Conservation (phyloP, 2,113 vertebrate species). For the Poicephalus gulielmi region DNA sequence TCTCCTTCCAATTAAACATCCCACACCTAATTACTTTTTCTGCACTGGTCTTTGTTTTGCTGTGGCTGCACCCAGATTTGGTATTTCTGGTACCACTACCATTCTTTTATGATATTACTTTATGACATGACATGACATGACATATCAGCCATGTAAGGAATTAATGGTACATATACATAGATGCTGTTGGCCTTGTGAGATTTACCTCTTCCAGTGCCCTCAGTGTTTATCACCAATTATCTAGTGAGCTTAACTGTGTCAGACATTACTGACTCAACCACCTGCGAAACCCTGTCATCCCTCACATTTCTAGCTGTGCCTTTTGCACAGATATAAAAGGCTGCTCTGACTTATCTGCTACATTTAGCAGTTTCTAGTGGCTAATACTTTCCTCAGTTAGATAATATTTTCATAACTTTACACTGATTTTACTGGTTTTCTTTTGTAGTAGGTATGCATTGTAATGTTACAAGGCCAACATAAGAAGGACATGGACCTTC, state of each 20-base stretch:
- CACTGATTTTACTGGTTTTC: fast-evolving
- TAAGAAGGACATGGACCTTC: neutral
- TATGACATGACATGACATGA: too few species aligned
- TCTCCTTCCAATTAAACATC: neutral
- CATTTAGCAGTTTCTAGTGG: neutral
- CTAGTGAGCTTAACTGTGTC: neutral
- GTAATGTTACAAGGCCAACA: neutral
- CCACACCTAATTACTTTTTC: neutral
- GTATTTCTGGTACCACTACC: neutral
- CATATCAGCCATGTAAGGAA: neutral
- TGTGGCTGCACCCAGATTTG: neutral
- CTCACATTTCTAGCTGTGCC: neutral
- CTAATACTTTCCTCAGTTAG: neutral
- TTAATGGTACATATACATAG: neutral
- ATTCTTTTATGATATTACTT: neutral
- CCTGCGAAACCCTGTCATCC: neutral
- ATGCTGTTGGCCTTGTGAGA: neutral
- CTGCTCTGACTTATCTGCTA: neutral
- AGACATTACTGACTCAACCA: too few species aligned
- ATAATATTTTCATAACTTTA: neutral
- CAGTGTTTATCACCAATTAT: neutral
- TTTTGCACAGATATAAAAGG: neutral
- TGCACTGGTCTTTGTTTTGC: neutral
- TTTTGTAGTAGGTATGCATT: neutral
- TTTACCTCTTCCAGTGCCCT: fast-evolving